phyloP scores from a whole-genome alignment of 2,888 invertebrate species.

The Glaucopsyche alexis region DNA sequence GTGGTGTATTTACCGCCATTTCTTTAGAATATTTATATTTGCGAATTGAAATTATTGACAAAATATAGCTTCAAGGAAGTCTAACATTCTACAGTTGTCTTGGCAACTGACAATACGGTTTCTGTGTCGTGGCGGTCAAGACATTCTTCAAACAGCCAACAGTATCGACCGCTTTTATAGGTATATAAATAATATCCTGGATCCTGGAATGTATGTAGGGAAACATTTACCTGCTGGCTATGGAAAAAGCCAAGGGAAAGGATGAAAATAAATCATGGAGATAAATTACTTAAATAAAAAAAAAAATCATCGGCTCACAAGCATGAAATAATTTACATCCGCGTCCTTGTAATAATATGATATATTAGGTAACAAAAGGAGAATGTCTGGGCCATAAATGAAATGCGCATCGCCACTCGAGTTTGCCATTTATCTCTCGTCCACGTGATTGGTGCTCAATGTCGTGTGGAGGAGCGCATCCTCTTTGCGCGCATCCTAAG shows the following conservation, averaged over 20 bases:
- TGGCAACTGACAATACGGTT: slow-evolving; percentile 38
- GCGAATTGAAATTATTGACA: neutral
- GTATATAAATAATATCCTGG: too few species aligned
- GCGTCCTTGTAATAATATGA: slow-evolving; percentile 28
- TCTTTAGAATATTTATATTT: neutral
- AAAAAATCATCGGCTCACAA: neutral
- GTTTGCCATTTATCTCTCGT: slow-evolving; percentile 46
- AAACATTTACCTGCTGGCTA: neutral
- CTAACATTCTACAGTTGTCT: slow-evolving; percentile 38
- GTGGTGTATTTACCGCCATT: slow-evolving; percentile 62
- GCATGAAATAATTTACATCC: neutral
- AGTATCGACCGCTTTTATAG: neutral
- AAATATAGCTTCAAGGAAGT: neutral
- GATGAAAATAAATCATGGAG: neutral
- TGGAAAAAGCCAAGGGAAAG: neutral
- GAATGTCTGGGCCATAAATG: slow-evolving; percentile 39
- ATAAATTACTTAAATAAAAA: neutral
- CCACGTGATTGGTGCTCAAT: slow-evolving; percentile 72
- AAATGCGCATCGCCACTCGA: slow-evolving; percentile 47
- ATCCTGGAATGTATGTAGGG: too few species aligned
- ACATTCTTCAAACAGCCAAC: neutral
- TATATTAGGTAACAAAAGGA: slow-evolving; percentile 31
- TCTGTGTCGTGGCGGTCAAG: neutral
- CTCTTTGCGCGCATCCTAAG: slow-evolving; percentile 69
- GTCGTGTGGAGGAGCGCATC: slow-evolving; percentile 66